Conservation (phyloP, 2,888 invertebrate genomes). For the Heliconius ismenius region DNA sequence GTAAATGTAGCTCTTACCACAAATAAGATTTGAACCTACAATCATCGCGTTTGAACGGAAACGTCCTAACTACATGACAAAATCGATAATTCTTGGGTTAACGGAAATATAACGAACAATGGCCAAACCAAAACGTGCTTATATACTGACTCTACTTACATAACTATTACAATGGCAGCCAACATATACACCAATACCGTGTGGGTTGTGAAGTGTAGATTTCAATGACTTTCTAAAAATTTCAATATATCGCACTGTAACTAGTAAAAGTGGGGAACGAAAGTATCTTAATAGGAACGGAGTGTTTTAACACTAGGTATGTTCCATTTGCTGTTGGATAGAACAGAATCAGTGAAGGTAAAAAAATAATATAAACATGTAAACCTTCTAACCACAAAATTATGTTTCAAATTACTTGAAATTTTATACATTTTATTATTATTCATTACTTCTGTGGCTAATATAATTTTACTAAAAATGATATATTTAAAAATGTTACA, state of each 20-base stretch:
- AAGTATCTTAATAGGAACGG: too few relatives aligned
- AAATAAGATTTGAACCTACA: background rate
- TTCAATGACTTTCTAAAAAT: conserved; percentile 5
- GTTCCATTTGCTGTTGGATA: too few relatives aligned
- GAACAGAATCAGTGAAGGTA: too few relatives aligned
- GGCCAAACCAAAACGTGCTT: background rate
- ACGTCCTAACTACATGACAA: background rate
- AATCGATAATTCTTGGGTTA: background rate
- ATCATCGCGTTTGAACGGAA: background rate
- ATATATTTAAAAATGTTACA: too few relatives aligned
- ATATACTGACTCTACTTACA: background rate
- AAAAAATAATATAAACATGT: background rate
- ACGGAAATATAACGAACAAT: background rate
- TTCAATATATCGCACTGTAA: background rate
- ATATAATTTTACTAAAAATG: background rate
- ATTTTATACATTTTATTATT: background rate
- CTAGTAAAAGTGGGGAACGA: too few relatives aligned
- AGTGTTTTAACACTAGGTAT: too few relatives aligned
- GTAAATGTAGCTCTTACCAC: background rate
- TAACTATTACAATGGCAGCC: background rate
- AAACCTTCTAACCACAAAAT: background rate
- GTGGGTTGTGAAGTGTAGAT: background rate
- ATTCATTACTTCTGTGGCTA: background rate
- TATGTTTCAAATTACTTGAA: background rate
- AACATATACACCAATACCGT: background rate